A percentile compares a stretch with the other conserved stretches of the same genome.
Evolutionary conservation across 2,113 vertebrate species (phyloP).

Genomic region (Puffinus mauretanicus): DNA sequence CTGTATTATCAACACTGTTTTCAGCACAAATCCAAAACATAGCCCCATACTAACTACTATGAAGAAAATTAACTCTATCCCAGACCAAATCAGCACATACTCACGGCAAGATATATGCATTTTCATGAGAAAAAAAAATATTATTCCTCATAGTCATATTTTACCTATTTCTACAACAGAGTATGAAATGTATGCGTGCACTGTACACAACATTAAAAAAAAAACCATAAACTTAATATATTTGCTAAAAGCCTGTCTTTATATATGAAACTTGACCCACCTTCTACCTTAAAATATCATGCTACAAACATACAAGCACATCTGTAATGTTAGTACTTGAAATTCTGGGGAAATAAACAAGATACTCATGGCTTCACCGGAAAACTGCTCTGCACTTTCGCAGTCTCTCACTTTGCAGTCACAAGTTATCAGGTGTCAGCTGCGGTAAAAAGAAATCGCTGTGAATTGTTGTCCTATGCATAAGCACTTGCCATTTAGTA

Average conservation of each 20-base stretch:
- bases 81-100: no score
- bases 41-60: no score
- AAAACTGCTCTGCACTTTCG: background rate
- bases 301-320: background rate
- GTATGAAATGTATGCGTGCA: background rate
- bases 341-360: background rate
- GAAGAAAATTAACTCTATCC: no score
- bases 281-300: background rate
- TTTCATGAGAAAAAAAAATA: background rate
- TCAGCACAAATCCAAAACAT: no score
- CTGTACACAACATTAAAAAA: background rate
- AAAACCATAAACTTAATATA: background rate
- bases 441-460: background rate
- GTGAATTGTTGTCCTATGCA: background rate
- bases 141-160: background rate
- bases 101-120: background rate
- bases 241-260: background rate
- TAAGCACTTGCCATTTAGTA: background rate
- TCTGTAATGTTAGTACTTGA: background rate
- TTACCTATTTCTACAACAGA: background rate
- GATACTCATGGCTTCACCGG: background rate
- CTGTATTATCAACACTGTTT: no score
- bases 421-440: background rate
- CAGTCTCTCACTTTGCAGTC: background rate
- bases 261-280: background rate